Percentiles rank a stretch among this genome's conserved stretches.
Conservation (phyloP, 2,888 invertebrate species). For the Zygaena filipendulae region DNA sequence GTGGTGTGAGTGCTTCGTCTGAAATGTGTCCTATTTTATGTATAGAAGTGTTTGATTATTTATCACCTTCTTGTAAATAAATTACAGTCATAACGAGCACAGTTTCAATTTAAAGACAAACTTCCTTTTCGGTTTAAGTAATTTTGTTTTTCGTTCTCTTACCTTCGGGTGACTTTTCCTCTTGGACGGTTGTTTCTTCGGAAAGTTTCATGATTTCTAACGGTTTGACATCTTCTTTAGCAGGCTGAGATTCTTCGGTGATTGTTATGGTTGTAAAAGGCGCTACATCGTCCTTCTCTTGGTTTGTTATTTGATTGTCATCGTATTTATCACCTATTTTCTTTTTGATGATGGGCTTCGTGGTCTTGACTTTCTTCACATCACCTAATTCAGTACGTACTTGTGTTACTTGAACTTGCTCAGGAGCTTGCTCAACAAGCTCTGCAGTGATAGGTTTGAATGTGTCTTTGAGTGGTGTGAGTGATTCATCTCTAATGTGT, state of each 20-base stretch:
- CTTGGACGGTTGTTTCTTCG: conserved; percentile 23
- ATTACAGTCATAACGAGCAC: too few relatives aligned
- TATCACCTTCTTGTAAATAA: too few relatives aligned
- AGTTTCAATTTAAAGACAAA: conserved; percentile 32
- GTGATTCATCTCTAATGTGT: conserved; percentile 21
- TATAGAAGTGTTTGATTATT: conserved; percentile 25
- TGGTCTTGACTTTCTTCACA: conserved; percentile 18
- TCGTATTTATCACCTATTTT: conserved; percentile 17
- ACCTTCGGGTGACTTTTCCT: conserved; percentile 13
- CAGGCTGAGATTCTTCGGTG: conserved; percentile 18
- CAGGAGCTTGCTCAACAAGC: conserved; percentile 9
- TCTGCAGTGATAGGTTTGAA: conserved; percentile 23
- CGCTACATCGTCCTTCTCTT: conserved; percentile 20
- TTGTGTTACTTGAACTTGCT: conserved; percentile 22
- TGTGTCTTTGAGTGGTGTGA: conserved; percentile 23
- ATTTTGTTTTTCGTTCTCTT: conserved; percentile 17
- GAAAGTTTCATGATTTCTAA: conserved; percentile 22
- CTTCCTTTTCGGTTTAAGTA: conserved; percentile 26
- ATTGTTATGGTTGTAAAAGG: conserved; percentile 20
- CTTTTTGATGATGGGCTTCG: conserved; percentile 25
- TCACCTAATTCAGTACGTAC: conserved; percentile 20
- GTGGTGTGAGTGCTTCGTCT: conserved; percentile 7
- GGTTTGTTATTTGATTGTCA: conserved; percentile 20
- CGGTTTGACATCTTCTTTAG: conserved; percentile 29
- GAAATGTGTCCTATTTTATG: conserved; percentile 24